Conservation (phyloP, 2,113 vertebrate genomes). For the human (Homo sapiens) region DNA sequence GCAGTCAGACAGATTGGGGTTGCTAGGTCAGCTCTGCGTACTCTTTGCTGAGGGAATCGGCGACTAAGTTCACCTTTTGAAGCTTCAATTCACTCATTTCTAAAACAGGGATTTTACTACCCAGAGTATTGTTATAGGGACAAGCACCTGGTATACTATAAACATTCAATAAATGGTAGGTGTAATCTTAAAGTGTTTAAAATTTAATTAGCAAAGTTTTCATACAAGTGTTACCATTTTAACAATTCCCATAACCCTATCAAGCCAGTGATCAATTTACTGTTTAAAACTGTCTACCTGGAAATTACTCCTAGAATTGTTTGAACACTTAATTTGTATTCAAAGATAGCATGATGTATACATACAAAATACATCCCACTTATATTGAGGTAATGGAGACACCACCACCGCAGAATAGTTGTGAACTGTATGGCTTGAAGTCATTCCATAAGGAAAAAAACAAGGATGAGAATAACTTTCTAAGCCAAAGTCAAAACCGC, state of each 20-base stretch:
- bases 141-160: background rate
- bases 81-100: background rate
- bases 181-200: background rate
- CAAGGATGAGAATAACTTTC: rapidly evolving
- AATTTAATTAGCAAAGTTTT: background rate
- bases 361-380: background rate
- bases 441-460: background rate
- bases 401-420: rapidly evolving
- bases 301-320: background rate
- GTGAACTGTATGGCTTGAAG: rapidly evolving
- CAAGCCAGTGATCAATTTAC: background rate
- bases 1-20: background rate
- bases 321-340: background rate
- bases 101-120: background rate
- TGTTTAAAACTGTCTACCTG: background rate
- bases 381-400: background rate
- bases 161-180: background rate
- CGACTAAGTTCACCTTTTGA: background rate
- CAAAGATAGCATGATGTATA: background rate
- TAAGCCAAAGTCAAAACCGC: background rate
- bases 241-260: background rate
- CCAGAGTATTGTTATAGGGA: background rate
- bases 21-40: rapidly evolving
- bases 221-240: background rate
- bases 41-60: no score